Conservation (phyloP, 2,113 vertebrate genomes). For the Amblyornis subalaris region DNA sequence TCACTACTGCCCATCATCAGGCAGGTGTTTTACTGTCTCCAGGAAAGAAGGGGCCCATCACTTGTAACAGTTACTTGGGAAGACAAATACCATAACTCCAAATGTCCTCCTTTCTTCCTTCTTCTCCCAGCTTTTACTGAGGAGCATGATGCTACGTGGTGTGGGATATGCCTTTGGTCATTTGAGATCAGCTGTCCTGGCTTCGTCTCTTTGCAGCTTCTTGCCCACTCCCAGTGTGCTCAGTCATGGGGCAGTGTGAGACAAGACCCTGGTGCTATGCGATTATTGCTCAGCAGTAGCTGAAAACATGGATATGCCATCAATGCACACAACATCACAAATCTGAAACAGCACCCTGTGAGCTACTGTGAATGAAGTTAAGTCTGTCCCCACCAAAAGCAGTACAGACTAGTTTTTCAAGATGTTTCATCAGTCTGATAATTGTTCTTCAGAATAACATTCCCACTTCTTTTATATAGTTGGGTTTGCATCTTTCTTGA, state of each 20-base stretch:
- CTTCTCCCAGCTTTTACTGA: neutral
- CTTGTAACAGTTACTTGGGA: fast-evolving
- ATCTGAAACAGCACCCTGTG: neutral
- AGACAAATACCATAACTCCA: fast-evolving
- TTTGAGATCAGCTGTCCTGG: neutral
- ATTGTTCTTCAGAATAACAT: neutral
- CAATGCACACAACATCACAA: neutral
- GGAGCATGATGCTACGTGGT: fast-evolving
- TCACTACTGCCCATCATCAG: fast-evolving
- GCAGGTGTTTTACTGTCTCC: neutral
- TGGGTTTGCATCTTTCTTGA: neutral
- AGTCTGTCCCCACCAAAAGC: neutral
- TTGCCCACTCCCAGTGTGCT: neutral
- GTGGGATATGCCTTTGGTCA: neutral
- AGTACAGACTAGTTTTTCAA: neutral
- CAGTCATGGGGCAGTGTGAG: fast-evolving
- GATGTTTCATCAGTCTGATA: neutral
- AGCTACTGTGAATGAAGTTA: neutral
- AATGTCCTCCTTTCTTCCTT: neutral
- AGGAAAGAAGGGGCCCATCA: neutral
- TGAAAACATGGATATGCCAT: neutral
- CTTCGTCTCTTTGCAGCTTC: fast-evolving
- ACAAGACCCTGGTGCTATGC: neutral
- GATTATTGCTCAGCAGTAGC: neutral
- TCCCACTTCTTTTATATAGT: neutral